phyloP scores from a whole-genome alignment of 1,140 invertebrate species.

The Stegodyphus dumicola region DNA sequence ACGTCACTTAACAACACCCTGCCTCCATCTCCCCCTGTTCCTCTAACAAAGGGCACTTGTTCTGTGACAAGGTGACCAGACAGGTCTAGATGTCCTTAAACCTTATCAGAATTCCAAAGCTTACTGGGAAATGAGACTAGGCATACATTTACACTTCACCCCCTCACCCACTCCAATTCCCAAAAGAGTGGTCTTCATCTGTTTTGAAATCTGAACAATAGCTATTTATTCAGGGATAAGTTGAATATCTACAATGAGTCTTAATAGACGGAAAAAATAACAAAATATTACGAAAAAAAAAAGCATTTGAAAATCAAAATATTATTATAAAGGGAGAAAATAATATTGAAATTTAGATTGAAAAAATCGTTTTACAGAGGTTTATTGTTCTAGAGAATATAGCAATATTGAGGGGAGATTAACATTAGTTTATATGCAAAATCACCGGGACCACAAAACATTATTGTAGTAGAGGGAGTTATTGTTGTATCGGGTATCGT shows the following conservation, averaged over 20 bases:
- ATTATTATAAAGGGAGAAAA: too few relatives aligned
- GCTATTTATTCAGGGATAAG: not conserved
- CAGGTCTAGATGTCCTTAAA: not conserved
- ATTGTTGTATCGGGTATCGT: conserved; percentile 2
- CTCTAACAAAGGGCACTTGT: conserved; percentile 3
- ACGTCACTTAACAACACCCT: not conserved
- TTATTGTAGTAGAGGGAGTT: conserved; percentile 7
- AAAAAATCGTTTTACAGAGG: too few relatives aligned
- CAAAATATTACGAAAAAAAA: too few relatives aligned
- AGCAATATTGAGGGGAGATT: not conserved
- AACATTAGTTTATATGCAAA: too few relatives aligned
- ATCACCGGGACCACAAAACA: not conserved
- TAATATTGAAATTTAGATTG: too few relatives aligned
- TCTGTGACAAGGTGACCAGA: not conserved
- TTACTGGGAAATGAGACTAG: conserved; percentile 2
- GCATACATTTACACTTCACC: not conserved
- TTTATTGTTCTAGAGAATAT: too few relatives aligned
- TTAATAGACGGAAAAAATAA: conserved; percentile 3
- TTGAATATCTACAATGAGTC: not conserved
- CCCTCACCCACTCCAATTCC: too few relatives aligned
- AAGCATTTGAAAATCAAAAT: too few relatives aligned
- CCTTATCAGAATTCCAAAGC: conserved; percentile 2
- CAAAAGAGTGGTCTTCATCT: too few relatives aligned
- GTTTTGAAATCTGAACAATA: too few relatives aligned
- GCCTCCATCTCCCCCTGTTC: not conserved